phyloP scores from a whole-genome alignment of 1,140 invertebrate species.

The Tetraneura akinire region DNA sequence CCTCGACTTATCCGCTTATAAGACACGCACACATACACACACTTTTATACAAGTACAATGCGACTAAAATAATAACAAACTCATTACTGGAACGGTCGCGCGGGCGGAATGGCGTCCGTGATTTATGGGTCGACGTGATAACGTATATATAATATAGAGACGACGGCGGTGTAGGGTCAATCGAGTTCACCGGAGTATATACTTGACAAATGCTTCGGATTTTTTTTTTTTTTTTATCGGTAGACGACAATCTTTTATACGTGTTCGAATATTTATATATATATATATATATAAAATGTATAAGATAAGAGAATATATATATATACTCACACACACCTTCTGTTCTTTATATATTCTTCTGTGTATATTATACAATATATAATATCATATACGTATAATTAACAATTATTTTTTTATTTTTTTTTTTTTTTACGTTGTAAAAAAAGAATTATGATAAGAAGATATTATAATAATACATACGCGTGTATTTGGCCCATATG shows the following conservation, averaged over 20 bases:
- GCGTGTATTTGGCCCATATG: not conserved
- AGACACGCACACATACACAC: slow-evolving; percentile 1
- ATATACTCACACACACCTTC: not conserved
- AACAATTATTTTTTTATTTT: slow-evolving; percentile 48
- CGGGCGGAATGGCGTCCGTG: slow-evolving; percentile 38
- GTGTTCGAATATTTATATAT: not conserved
- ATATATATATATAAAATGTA: not conserved
- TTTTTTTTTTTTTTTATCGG: slow-evolving; percentile 42
- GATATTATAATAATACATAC: not conserved
- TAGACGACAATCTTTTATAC: slow-evolving; percentile 33
- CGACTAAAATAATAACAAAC: slow-evolving; percentile 51
- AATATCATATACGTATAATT: too few species aligned
- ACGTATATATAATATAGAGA: too few species aligned
- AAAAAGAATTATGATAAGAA: not conserved
- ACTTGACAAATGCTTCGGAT: slow-evolving; percentile 42
- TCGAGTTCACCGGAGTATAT: slow-evolving; percentile 39
- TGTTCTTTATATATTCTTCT: not conserved
- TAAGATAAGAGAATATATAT: too few species aligned
- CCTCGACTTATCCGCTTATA: slow-evolving; percentile 36
- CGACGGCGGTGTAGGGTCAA: slow-evolving; percentile 21
- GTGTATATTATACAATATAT: not conserved
- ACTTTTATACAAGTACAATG: not conserved
- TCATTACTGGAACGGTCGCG: slow-evolving; percentile 37
- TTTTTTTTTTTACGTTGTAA: not conserved
- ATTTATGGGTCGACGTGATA: slow-evolving; percentile 26